phyloP scores from a whole-genome alignment of 2,888 invertebrate genomes.

The Bellardia bayeri region DNA sequence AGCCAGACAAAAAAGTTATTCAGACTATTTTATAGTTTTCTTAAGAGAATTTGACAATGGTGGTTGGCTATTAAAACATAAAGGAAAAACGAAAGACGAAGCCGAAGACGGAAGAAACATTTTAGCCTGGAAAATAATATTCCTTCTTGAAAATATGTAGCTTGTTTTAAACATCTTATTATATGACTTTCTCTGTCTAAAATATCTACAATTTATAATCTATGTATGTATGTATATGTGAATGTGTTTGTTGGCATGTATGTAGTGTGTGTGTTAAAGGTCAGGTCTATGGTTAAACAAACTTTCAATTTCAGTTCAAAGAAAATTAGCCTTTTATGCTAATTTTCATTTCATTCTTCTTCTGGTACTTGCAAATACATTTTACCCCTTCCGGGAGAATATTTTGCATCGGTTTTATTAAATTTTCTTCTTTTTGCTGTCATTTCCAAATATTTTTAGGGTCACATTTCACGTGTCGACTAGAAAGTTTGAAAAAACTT shows the following conservation, averaged over 20 bases:
- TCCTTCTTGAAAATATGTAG: slow-evolving; percentile 1
- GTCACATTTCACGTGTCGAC: background rate
- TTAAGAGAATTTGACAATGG: background rate
- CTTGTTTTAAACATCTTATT: slow-evolving; percentile 41
- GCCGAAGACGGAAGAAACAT: background rate
- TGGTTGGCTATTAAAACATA: background rate
- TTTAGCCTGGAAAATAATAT: background rate
- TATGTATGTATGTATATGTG: background rate
- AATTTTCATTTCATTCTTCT: slow-evolving; percentile 31
- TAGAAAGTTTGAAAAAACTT: background rate
- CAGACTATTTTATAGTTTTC: background rate
- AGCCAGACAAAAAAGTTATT: slow-evolving; percentile 22
- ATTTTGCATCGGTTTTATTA: background rate
- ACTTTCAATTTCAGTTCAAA: slow-evolving; percentile 47
- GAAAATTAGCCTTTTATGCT: slow-evolving; percentile 51
- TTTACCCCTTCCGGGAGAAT: slow-evolving; percentile 7
- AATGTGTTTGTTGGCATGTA: background rate
- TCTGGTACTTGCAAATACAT: slow-evolving; percentile 10
- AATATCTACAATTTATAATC: slow-evolving; percentile 1
- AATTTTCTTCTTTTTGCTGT: background rate
- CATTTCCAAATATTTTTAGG: background rate
- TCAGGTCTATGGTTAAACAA: slow-evolving; percentile 33
- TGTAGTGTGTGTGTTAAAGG: background rate
- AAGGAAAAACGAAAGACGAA: background rate
- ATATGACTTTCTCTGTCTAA: slow-evolving; percentile 8